Evolutionary conservation across 2,113 vertebrate species (phyloP).

Genomic region (Benthochromis sp.): DNA sequence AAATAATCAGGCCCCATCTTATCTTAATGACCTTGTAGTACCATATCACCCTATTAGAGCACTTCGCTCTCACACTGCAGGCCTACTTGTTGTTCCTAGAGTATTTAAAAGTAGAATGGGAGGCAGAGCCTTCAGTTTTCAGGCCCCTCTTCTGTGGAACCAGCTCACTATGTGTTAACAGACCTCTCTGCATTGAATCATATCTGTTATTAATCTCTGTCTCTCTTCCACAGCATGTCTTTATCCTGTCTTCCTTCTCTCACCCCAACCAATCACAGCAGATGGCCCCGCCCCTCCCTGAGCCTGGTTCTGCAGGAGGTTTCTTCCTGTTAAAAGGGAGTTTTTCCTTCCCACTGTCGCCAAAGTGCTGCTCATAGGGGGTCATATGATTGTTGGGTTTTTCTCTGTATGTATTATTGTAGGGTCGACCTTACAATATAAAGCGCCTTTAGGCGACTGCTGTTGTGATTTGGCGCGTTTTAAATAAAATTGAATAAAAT

Average conservation of each 20-base stretch:
- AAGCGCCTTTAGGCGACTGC: rapidly evolving
- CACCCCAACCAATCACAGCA: background rate
- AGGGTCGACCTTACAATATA: rapidly evolving
- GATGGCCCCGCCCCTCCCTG: background rate
- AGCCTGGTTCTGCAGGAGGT: background rate
- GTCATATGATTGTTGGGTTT: background rate
- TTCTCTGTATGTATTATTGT: rapidly evolving
- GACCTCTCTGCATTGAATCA: too few relatives aligned
- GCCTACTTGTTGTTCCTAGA: too few relatives aligned
- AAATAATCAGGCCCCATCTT: too few relatives aligned
- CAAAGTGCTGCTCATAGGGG: background rate
- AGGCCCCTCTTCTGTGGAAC: too few relatives aligned
- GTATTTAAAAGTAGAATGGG: too few relatives aligned
- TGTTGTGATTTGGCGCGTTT: rapidly evolving
- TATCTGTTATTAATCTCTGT: too few relatives aligned
- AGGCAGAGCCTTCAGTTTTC: too few relatives aligned
- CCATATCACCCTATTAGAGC: too few relatives aligned
- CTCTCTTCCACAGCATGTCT: background rate
- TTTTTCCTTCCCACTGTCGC: background rate
- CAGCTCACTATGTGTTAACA: too few relatives aligned
- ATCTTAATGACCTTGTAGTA: too few relatives aligned
- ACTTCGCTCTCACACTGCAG: too few relatives aligned
- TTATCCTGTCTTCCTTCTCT: background rate
- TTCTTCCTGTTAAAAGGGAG: background rate
- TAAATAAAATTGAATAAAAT: background rate